phyloP scores from a whole-genome alignment of 2,888 invertebrate species.

The Rhagium mordax region DNA sequence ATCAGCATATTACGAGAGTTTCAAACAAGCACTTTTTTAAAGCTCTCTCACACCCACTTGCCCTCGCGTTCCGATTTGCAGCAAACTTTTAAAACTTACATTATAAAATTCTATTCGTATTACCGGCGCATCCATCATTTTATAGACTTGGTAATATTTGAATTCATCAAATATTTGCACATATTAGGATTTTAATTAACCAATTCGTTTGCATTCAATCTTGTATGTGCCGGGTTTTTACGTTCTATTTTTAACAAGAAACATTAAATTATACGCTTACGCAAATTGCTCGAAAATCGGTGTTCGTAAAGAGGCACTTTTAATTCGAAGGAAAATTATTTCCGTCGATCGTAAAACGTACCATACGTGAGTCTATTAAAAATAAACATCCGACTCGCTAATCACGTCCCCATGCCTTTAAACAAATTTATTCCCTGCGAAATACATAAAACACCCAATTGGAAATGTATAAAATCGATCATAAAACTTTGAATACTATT shows the following conservation, averaged over 20 bases:
- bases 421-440: neutral
- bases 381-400: neutral
- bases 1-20: constrained; percentile 12
- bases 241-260: neutral
- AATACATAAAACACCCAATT: constrained; percentile 19
- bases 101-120: constrained; percentile 1
- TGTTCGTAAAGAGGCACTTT: neutral
- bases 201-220: neutral
- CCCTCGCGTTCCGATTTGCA: neutral
- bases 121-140: neutral
- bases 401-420: neutral
- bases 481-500: constrained; percentile 23
- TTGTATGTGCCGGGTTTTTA: neutral
- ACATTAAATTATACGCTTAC: neutral
- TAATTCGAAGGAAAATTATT: constrained; percentile 6
- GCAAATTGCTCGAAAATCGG: neutral
- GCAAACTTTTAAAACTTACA: neutral
- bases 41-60: neutral
- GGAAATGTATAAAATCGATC: neutral
- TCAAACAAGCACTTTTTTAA: neutral
- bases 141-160: neutral
- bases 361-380: neutral
- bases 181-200: too few species aligned
- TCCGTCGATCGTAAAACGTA: constrained; percentile 6
- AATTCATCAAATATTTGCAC: too few species aligned